Evolutionary conservation across 2,113 vertebrate genomes (phyloP).

Genomic region (Pelusios castaneus): DNA sequence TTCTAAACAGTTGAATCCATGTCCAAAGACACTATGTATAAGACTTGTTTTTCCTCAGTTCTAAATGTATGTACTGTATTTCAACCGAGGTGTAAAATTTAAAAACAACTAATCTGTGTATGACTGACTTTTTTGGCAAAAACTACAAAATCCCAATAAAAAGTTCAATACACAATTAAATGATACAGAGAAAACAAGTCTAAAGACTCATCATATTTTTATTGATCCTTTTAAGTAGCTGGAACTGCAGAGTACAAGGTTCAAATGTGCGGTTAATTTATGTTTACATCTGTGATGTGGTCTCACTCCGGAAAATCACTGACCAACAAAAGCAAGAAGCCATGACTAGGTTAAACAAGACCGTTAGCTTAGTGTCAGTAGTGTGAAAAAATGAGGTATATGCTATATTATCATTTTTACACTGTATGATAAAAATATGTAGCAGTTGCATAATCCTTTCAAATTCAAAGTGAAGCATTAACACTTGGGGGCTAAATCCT

Average conservation of each 20-base stretch:
- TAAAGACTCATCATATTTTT: constrained; percentile 22
- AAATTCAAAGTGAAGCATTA: not conserved
- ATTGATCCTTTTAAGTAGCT: constrained; percentile 26
- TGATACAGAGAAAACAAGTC: constrained; percentile 38
- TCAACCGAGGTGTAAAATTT: constrained; percentile 46
- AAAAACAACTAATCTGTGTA: constrained; percentile 41
- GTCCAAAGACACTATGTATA: not conserved
- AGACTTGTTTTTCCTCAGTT: not conserved
- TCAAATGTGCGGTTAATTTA: constrained; percentile 1
- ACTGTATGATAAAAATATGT: not conserved
- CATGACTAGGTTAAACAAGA: constrained; percentile 40
- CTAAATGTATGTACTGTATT: constrained; percentile 28
- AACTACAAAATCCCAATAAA: constrained; percentile 50
- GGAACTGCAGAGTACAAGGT: constrained; percentile 1
- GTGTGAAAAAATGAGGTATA: not conserved
- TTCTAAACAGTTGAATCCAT: not conserved
- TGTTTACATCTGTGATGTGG: constrained; percentile 34
- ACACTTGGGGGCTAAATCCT: not conserved
- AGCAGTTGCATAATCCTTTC: not conserved
- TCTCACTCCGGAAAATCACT: constrained; percentile 46
- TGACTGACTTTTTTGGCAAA: constrained; percentile 65
- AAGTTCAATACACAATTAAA: constrained; percentile 56
- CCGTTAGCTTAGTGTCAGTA: not conserved
- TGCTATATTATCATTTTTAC: not conserved
- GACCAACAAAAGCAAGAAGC: constrained; percentile 53